Conservation (phyloP, 2,113 vertebrate species). For the Podarcis raffonei region DNA sequence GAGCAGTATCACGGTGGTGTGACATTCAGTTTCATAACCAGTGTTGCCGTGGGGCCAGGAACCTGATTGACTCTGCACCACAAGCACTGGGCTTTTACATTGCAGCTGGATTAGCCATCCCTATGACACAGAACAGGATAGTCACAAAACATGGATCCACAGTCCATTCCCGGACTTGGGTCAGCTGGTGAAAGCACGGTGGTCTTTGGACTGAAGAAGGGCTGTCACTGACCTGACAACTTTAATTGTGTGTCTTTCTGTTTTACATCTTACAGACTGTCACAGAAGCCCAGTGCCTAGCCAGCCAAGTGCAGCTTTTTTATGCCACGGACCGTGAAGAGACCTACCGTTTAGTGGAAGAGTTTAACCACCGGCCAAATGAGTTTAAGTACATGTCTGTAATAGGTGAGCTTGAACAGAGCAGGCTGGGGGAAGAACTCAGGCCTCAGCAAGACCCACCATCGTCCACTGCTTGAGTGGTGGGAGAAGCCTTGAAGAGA, state of each 20-base stretch:
- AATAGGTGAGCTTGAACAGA: conserved; percentile 90
- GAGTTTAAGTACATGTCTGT: conserved; percentile 94
- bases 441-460: conserved; percentile 59
- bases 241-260: not conserved
- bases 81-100: not conserved
- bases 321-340: conserved; percentile 83
- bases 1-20: not conserved
- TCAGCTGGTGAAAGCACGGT: not conserved
- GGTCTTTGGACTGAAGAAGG: not conserved
- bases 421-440: conserved; percentile 76
- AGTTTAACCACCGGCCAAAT: conserved; percentile 87
- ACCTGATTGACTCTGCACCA: not conserved
- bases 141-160: not conserved
- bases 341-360: conserved; percentile 86
- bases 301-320: conserved; percentile 95
- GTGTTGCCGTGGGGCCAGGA: not conserved
- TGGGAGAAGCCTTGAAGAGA: not conserved
- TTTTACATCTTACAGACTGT: conserved; percentile 78
- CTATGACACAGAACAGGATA: not conserved
- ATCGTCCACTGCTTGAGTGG: conserved; percentile 45
- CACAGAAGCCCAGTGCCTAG: conserved; percentile 92
- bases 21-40: not conserved
- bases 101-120: not conserved
- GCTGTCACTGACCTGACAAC: not conserved
- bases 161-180: not conserved